Base-by-base conservation (phyloP, 2,888 invertebrate genomes). In the Drosophila nigritarsus region DNA sequence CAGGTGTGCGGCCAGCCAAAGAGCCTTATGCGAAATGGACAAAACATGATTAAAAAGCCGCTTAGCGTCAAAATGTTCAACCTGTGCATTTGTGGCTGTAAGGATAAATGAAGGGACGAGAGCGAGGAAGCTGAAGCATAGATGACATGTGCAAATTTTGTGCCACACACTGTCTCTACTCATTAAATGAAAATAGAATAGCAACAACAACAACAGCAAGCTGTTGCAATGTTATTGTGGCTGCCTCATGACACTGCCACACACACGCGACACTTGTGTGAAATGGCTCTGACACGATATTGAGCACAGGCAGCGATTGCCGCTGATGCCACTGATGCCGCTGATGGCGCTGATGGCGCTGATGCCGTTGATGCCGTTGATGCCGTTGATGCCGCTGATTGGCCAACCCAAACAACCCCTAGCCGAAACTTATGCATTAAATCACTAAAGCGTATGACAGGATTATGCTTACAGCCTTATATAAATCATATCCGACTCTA, bases 401-500 rank as follows among this genome's bases (percentile, higher is more conserved):
- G 36, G 36, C 24, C 24, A n/a, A 32, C 15, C 24, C 45, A 45
- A 24, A 61, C 63, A 63, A 60, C 24, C 32, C 42, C 54, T 56
- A 27, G 42, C 66, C 42, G 60, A 49, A 75, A 75, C 81, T 76
- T 75, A 83, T 83, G 89, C 83, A 89, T 89, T 84, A 86, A 90
- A 85, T 83, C 85, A 83, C 65, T 75, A 78, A 77, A 75, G 83
- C 82, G 74, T 82, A 83, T 85, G 88, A 90, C 85, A 85, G 88
- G 88, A 87, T 91, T 88, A 89, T 82, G 56, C 72, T 62, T 67
- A 71, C 67, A 29, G 80, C 78, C 81, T 80, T 84, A 80, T 74
- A 82, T 90, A 90, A 90, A 85, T 84, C 89, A 84, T 80, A 82
- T 82, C 75, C 81, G 79, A 86, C 75, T 82, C 84, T 80, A 72